Conservation (phyloP, 2,797 vertebrate genomes). For the Pangasius sanitwongsei region DNA sequence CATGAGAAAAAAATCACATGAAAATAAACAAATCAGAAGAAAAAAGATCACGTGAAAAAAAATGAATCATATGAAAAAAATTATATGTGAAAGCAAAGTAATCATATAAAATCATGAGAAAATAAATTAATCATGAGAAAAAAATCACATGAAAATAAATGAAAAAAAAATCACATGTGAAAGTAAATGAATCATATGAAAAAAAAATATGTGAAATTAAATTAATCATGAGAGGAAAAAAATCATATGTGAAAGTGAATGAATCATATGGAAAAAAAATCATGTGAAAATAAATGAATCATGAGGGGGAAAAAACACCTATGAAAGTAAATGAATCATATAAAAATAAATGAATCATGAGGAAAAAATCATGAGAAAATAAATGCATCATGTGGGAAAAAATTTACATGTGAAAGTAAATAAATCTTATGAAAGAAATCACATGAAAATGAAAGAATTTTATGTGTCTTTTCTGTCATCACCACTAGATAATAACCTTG, state of each 20-base stretch:
- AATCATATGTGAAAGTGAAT: background rate
- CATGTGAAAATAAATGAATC: background rate
- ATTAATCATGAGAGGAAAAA: background rate
- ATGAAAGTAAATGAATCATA: background rate
- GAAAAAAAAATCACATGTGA: too few relatives aligned
- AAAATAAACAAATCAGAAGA: background rate
- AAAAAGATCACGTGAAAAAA: too few relatives aligned
- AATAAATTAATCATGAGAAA: background rate
- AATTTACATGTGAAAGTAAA: background rate
- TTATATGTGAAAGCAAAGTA: too few relatives aligned
- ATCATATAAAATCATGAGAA: too few relatives aligned
- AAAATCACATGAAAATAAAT: background rate
- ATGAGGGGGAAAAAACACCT: too few relatives aligned
- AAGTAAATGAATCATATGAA: too few relatives aligned
- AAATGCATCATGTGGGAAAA: background rate
- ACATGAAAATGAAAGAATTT: background rate
- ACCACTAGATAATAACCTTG: background rate
- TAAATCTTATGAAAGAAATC: background rate
- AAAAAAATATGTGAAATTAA: background rate
- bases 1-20: background rate
- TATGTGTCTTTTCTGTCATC: background rate
- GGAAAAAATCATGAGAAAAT: background rate
- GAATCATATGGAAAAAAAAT: too few relatives aligned
- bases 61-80: too few relatives aligned
- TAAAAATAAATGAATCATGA: too few relatives aligned